Evolutionary conservation across 2,113 vertebrate species (phyloP).

Genomic region (Conger conger): DNA sequence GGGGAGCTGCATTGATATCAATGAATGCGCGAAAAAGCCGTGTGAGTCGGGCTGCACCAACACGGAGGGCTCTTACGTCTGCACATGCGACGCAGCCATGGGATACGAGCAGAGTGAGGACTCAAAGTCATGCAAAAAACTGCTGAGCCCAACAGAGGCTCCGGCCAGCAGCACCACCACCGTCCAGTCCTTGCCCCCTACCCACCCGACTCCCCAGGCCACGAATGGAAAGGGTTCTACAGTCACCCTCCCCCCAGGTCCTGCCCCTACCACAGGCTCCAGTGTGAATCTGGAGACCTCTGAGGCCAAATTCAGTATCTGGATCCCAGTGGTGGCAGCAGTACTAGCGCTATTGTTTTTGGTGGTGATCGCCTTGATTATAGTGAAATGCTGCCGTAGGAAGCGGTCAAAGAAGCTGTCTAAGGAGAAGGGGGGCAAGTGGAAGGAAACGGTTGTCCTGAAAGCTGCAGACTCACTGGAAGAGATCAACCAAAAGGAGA

Average conservation of each 20-base stretch:
- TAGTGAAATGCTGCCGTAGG: constrained; percentile 57
- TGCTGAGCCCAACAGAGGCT: background rate
- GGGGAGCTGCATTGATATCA: constrained; percentile 49
- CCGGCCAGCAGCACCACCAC: background rate
- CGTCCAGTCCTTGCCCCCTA: background rate
- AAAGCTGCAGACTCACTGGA: constrained; percentile 41
- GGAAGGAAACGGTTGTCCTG: constrained; percentile 32
- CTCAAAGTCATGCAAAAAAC: constrained; percentile 9
- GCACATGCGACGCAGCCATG: constrained; percentile 34
- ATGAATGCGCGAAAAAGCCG: constrained; percentile 48
- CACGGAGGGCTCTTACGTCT: constrained; percentile 52
- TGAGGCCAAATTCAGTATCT: constrained; percentile 24
- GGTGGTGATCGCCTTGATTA: constrained; percentile 44
- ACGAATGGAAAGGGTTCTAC: background rate
- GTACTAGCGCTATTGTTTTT: constrained; percentile 50
- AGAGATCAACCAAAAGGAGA: constrained; percentile 49
- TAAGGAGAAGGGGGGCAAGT: constrained; percentile 30
- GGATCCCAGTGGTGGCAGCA: constrained; percentile 52
- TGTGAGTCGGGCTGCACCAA: constrained; percentile 52
- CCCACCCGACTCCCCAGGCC: background rate
- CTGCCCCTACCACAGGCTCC: background rate
- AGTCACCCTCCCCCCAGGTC: background rate
- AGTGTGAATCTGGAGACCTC: rapidly evolving
- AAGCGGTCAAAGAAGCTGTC: constrained; percentile 37
- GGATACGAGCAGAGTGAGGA: background rate